A percentile compares a stretch with the other conserved stretches of the same genome.
phyloP scores from a whole-genome alignment of 2,888 invertebrate genomes.

The Palloptera scutellata region DNA sequence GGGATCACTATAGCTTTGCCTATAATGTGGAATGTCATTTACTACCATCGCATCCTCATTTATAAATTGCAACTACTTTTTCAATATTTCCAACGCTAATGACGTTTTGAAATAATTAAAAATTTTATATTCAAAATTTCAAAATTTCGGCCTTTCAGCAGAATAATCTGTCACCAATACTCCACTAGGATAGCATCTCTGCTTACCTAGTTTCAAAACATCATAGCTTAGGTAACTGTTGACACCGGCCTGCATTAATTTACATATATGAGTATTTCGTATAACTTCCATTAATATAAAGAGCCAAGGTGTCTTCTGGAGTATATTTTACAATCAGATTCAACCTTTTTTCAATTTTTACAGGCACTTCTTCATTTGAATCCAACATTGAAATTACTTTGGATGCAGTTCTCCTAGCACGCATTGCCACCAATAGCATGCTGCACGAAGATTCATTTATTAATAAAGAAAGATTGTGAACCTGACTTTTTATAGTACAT shows the following conservation, averaged over 20 bases:
- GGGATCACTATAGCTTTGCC: conserved; percentile 4
- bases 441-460: no score
- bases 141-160: conserved; percentile 13
- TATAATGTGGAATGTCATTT: conserved; percentile 13
- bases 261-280: conserved; percentile 20
- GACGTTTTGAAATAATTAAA: conserved; percentile 2
- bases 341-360: no score
- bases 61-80: background rate
- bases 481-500: no score
- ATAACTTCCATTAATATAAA: conserved; percentile 24
- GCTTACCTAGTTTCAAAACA: conserved; percentile 11
- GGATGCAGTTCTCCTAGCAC: no score
- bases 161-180: conserved; percentile 17
- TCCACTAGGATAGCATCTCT: conserved; percentile 22
- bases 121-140: conserved; percentile 3
- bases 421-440: no score
- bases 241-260: conserved; percentile 14
- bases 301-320: conserved; percentile 22
- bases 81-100: background rate
- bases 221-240: conserved; percentile 26
- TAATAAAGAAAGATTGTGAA: no score
- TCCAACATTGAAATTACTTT: no score
- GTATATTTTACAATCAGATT: no score
- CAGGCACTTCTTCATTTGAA: no score
- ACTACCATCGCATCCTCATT: conserved; percentile 15